phyloP scores from a whole-genome alignment of 2,797 vertebrate genomes.

The Muraenolepis orangiensis region DNA sequence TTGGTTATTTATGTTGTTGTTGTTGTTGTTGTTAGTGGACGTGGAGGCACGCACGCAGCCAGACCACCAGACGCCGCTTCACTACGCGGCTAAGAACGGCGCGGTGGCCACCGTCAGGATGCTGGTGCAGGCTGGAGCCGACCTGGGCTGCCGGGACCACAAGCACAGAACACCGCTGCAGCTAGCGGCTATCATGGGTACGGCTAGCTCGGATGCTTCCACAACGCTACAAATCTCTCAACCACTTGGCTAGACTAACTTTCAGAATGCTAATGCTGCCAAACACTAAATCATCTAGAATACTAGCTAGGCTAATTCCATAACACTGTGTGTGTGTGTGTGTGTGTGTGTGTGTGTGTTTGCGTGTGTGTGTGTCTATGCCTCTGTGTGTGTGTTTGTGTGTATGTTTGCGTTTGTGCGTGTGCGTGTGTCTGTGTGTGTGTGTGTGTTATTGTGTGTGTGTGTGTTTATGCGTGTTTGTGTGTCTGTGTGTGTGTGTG shows the following conservation, averaged over 20 bases:
- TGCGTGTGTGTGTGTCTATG: constrained; percentile 3
- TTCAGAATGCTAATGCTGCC: neutral
- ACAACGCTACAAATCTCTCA: neutral
- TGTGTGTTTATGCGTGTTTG: neutral
- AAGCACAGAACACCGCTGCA: constrained; percentile 66
- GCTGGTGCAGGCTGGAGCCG: constrained; percentile 55
- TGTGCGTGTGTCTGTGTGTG: too few relatives aligned
- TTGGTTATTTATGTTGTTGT: neutral
- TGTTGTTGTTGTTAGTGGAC: constrained; percentile 44
- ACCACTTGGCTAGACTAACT: too few relatives aligned
- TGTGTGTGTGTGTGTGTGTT: too few relatives aligned
- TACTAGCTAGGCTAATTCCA: neutral
- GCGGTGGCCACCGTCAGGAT: constrained; percentile 44
- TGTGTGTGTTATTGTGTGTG: too few relatives aligned
- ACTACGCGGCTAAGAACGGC: constrained; percentile 70
- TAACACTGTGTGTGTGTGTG: neutral
- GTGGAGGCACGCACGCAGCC: constrained; percentile 43
- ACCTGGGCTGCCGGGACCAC: constrained; percentile 57
- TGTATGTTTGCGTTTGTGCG: neutral
- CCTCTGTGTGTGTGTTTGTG: neutral
- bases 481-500: neutral
- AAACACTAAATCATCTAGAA: neutral
- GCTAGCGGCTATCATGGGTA: constrained; percentile 66
- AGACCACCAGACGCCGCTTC: constrained; percentile 65
- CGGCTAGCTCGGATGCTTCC: neutral